Conservation (phyloP, 30 jellyfish, hydroid and myxozoan genomes). For the Nemopilema nomurai region DNA sequence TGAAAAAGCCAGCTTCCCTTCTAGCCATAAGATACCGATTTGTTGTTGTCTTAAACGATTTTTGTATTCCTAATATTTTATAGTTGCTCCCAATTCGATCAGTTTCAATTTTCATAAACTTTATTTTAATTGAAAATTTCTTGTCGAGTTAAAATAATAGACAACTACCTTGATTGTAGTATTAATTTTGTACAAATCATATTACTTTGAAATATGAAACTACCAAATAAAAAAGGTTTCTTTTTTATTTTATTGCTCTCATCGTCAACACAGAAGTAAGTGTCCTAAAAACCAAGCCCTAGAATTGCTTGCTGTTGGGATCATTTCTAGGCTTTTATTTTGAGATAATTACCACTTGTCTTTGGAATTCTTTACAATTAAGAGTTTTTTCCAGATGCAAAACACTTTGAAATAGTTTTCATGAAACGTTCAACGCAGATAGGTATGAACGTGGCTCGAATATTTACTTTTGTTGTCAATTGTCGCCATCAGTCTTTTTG, state of each 20-base stretch:
- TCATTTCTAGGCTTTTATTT: not conserved
- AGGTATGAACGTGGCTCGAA: too few relatives aligned
- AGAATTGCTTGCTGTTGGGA: not conserved
- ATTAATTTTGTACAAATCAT: constrained; percentile 42
- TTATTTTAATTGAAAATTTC: not conserved
- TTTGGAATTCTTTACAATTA: too few relatives aligned
- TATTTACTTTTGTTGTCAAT: too few relatives aligned
- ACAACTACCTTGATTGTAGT: constrained; percentile 40
- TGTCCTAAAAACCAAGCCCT: not conserved
- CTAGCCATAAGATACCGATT: not conserved
- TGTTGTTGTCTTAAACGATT: not conserved
- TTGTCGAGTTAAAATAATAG: not conserved
- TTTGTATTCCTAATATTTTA: not conserved
- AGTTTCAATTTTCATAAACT: not conserved
- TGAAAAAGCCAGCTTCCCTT: not conserved
- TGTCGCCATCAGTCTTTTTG: too few relatives aligned
- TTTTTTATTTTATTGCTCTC: too few relatives aligned
- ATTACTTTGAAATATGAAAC: not conserved
- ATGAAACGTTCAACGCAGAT: too few relatives aligned
- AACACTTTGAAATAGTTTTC: too few relatives aligned
- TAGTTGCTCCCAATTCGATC: not conserved
- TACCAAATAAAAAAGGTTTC: not conserved
- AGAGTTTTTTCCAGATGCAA: too few relatives aligned
- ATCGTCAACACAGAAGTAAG: not conserved
- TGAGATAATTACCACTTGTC: too few relatives aligned